Evolutionary conservation across 2,797 vertebrate species (phyloP).

Genomic region (Crocodylus rhombifer): DNA sequence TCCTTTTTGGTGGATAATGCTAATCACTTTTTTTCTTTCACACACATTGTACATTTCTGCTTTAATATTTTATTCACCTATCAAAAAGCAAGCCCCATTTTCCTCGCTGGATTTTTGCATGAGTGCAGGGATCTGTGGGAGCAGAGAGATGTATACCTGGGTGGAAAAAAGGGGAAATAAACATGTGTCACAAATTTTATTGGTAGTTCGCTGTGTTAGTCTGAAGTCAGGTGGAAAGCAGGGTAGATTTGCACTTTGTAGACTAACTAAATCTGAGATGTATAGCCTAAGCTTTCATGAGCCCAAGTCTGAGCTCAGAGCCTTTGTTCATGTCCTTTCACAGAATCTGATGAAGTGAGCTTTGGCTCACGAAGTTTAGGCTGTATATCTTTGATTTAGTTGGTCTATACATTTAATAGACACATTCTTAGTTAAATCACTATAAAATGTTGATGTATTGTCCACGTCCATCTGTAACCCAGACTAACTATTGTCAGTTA

Average conservation of each 20-base stretch:
- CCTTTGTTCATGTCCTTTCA: too few relatives aligned
- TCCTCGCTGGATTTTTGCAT: background rate
- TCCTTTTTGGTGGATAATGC: conserved; percentile 23
- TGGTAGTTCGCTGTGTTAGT: too few relatives aligned
- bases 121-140: background rate
- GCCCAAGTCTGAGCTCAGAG: too few relatives aligned
- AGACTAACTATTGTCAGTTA: background rate
- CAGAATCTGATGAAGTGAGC: too few relatives aligned
- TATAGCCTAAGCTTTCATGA: too few relatives aligned
- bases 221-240: too few relatives aligned
- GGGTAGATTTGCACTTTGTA: too few relatives aligned
- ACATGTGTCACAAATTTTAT: too few relatives aligned
- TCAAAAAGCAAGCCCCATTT: fast-evolving
- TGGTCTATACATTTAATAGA: background rate
- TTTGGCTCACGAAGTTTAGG: too few relatives aligned
- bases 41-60: background rate
- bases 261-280: too few relatives aligned
- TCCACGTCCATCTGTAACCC: fast-evolving
- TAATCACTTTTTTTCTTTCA: background rate
- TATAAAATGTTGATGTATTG: too few relatives aligned
- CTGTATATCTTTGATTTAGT: too few relatives aligned
- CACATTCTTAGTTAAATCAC: background rate
- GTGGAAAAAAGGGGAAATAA: background rate
- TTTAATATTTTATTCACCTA: background rate
- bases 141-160: background rate